Conservation (phyloP, 2,113 vertebrate species). For the Phainopepla nitens region DNA sequence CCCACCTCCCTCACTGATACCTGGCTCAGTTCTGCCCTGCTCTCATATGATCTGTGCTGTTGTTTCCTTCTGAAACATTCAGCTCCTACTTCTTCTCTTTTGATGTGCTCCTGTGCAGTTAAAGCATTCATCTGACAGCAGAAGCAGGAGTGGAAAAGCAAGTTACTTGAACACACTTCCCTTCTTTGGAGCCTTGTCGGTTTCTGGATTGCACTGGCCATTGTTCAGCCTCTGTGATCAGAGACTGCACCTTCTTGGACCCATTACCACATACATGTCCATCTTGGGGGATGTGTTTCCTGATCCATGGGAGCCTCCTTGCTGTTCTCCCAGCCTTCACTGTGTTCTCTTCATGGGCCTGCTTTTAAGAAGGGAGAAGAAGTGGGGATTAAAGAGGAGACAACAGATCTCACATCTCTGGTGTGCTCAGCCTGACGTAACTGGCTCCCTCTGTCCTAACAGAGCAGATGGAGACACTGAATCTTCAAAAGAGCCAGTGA, state of each 20-base stretch:
- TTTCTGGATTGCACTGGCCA: background rate
- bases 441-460: background rate
- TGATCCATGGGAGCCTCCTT: background rate
- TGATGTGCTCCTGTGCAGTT: background rate
- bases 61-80: background rate
- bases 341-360: background rate
- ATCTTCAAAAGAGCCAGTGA: background rate
- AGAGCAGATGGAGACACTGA: background rate
- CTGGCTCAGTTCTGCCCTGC: background rate
- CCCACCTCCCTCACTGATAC: background rate
- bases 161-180: background rate
- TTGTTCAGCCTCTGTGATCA: background rate
- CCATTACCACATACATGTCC: accelerated
- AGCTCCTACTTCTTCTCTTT: background rate
- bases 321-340: background rate
- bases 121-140: background rate
- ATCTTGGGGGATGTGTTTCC: accelerated
- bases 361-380: background rate
- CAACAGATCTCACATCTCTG: background rate
- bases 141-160: background rate
- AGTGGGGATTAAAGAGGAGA: background rate
- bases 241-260: background rate
- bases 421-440: background rate
- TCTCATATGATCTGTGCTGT: background rate
- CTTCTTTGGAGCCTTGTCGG: background rate